Base-by-base conservation (phyloP, 1,140 invertebrate species). In the Xylocopa sonorina region DNA sequence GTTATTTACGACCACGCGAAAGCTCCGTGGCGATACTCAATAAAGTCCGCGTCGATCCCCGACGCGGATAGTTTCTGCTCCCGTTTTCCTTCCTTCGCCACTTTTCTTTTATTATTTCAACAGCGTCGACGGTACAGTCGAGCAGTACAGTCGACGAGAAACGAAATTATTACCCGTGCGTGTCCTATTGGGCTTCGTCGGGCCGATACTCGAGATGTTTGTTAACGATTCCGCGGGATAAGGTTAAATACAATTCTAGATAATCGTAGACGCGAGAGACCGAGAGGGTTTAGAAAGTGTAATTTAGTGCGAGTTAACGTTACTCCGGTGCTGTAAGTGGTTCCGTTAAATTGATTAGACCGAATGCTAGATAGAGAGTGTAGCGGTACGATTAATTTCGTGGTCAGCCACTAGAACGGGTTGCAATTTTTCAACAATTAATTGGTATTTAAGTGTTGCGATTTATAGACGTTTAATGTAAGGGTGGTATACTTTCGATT, bases 21-120 rank as follows among this genome's bases (percentile, higher is more conserved):
- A 75, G 48, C 73, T 66, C 50, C 73, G 62, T 75, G 60, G 72
- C 73, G 48, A 67, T 75, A 75, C 48, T 75, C 62, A 67, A 75
- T 75, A 75, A 75, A 75, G 27, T 55, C 27, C 73, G 62, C 34
- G 46, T 53, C 48, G 73, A 75, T 75, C n/a, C n/a, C n/a, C 73
- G 55, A 74, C 62, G 34, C 48, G 27, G 24, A 48, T 32, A 46
- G 29, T 69, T 60, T 6, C 53, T 77, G 60, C 62, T 67, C 63
- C 72, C 53, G 67, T 74, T 72, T 43, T 48, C 50, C 55, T 46
- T 50, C n/a, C 21, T 66, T 66, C 41, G 2, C 16, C n/a, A 27
- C 3, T 48, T 32, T 34, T 16, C n/a, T 53, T 66, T 46, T 55
- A 75, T 66, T 75, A 75, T 66, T 66, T 67, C n/a, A n/a, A 55